Base-by-base conservation (phyloP, 1,140 invertebrate species). In the Teleogryllus occipitalis region DNA sequence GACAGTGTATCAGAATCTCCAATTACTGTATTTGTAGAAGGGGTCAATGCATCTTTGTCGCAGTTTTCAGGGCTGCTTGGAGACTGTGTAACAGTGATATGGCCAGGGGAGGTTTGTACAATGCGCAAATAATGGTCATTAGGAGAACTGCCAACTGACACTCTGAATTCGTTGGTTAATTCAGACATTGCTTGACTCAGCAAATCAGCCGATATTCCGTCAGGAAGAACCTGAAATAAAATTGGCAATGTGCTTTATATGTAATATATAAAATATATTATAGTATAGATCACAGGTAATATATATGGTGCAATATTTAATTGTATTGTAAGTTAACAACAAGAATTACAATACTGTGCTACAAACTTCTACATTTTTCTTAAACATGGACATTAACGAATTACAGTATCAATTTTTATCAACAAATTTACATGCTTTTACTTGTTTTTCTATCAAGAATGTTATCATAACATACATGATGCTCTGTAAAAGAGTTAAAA, bases 121-220 rank as follows among this genome's bases (percentile, higher is more conserved):
- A 81, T 81, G 47, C 79, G 79, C 47, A 81, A 76, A 75, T 77
- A 81, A 47, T 81, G 80, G 39, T 81, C 80, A 10, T 75, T 39
- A 27, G 54, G 48, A 21, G 75, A 73, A 46, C 46, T 54, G 21
- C 78, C 77, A 22, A 76, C 46, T 47, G 78, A 74, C 21, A 80
- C 79, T 48, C 79, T 39, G 47, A 77, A 81, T 46, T 81, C 81
- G 22, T 74, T 76, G 27, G 73, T 75, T 18, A 81, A n/a, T 47
- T 81, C 81, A 18, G 79, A 80, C 81, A 81, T 81, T 46, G 81
- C 81, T 75, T 80, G 81, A 8, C 75, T 74, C 10, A 81, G 76
- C 15, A 81, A 54, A 48, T 81, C 81, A 22, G 77, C 78, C 8
- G 80, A 79, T 14, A 79, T 65, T 21, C 78, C 80, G 47, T 81